Evolutionary conservation across 2,888 invertebrate species (phyloP).

Genomic region (Lissonota sp.): DNA sequence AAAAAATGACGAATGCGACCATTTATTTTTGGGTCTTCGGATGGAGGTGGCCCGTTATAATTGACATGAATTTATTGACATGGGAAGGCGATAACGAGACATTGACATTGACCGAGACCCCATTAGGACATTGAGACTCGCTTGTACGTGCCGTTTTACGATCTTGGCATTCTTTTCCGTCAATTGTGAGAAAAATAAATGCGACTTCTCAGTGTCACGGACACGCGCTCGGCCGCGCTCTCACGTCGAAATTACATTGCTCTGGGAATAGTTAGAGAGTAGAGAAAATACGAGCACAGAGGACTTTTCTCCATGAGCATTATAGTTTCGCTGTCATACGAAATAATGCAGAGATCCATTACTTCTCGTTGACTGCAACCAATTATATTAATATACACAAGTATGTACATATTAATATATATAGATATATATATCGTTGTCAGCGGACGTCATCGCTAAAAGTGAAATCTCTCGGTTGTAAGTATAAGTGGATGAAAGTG

Average conservation of each 20-base stretch:
- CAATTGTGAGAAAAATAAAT: conserved; percentile 12
- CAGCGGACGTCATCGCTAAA: conserved; percentile 71
- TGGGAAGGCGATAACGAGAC: conserved; percentile 41
- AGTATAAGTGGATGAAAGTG: conserved; percentile 74
- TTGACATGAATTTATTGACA: no score
- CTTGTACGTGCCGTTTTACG: background rate
- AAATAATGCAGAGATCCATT: no score
- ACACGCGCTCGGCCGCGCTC: background rate
- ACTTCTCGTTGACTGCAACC: no score
- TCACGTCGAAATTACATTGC: no score
- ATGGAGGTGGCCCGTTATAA: no score
- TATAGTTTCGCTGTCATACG: no score
- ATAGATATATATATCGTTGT: conserved; percentile 4
- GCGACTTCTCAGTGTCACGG: background rate
- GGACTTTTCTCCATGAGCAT: no score
- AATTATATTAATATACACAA: no score
- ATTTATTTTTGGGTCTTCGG: no score
- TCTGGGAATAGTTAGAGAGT: no score
- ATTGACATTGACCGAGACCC: conserved; percentile 76
- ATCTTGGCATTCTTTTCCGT: background rate
- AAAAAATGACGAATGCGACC: no score
- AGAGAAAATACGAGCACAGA: no score
- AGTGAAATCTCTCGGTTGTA: conserved; percentile 73
- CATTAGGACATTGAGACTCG: conserved; percentile 4
- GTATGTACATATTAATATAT: conserved; percentile 3